Percentiles rank a stretch among this genome's conserved stretches.
phyloP scores from a whole-genome alignment of 1,140 invertebrate species.

The Procambarus clarkii region DNA sequence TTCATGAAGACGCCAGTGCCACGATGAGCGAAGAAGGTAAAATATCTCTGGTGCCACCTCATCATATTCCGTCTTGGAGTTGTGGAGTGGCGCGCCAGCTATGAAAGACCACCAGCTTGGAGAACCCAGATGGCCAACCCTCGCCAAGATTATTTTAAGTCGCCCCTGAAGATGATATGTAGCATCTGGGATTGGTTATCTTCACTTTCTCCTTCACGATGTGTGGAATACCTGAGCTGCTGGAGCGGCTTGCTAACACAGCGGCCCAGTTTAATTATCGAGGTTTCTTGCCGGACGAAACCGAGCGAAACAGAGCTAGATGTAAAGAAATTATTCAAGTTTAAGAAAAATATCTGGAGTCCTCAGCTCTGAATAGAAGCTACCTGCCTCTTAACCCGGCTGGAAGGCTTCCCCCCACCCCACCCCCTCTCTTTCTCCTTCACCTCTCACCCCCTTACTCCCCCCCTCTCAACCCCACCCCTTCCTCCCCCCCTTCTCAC shows the following conservation, averaged over 20 bases:
- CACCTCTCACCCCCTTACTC: background rate
- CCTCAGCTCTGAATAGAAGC: constrained; percentile 50
- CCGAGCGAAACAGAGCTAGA: constrained; percentile 46
- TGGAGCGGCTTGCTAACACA: constrained; percentile 17
- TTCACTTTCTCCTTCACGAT: background rate
- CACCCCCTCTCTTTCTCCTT: background rate
- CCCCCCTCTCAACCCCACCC: background rate
- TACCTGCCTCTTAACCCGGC: constrained; percentile 55
- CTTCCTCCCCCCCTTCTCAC: constrained; percentile 2
- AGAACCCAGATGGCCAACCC: background rate
- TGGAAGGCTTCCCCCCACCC: constrained; percentile 8
- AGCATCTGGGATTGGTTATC: background rate
- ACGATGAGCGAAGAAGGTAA: constrained; percentile 43
- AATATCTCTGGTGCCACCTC: constrained; percentile 48
- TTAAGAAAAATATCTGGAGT: constrained; percentile 57
- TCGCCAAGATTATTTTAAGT: background rate
- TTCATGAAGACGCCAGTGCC: constrained; percentile 16
- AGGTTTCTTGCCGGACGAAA: constrained; percentile 37
- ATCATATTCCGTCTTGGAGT: constrained; percentile 33
- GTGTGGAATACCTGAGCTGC: constrained; percentile 29
- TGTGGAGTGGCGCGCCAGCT: background rate
- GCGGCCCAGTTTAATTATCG: constrained; percentile 23
- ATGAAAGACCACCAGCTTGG: background rate
- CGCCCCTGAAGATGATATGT: background rate
- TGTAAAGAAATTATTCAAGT: constrained; percentile 52